phyloP scores from a whole-genome alignment of 2,113 vertebrate genomes.

The Brachirus orientalis region DNA sequence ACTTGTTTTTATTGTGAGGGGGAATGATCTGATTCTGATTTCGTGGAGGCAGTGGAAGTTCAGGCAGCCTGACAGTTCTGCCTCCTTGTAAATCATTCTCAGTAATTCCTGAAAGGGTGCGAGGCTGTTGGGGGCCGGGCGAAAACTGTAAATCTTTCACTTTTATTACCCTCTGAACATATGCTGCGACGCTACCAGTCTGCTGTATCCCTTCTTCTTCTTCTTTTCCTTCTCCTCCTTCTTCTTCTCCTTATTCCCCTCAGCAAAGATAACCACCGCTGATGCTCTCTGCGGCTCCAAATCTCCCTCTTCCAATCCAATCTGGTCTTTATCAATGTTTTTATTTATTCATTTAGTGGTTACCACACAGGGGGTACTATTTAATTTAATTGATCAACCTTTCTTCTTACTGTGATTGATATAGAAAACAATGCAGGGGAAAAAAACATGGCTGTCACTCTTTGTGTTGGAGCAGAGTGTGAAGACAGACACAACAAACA shows the following conservation, averaged over 20 bases:
- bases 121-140: slow-evolving; percentile 94
- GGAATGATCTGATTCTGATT: slow-evolving; percentile 59
- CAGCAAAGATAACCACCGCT: slow-evolving; percentile 81
- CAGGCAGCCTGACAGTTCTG: slow-evolving; percentile 93
- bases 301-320: slow-evolving; percentile 34
- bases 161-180: slow-evolving; percentile 99
- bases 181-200: slow-evolving; percentile 92
- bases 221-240: background rate
- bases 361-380: slow-evolving; percentile 13
- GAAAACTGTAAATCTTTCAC: slow-evolving; percentile 99
- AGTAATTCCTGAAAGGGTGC: slow-evolving; percentile 99
- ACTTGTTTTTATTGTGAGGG: slow-evolving; percentile 38
- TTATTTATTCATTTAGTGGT: slow-evolving; percentile 26
- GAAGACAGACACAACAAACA: slow-evolving; percentile 67
- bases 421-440: slow-evolving; percentile 42
- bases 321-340: background rate
- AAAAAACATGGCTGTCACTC: slow-evolving; percentile 19
- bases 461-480: slow-evolving; percentile 52
- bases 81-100: slow-evolving; percentile 98
- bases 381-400: background rate
- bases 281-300: slow-evolving; percentile 72
- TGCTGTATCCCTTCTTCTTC: slow-evolving; percentile 85
- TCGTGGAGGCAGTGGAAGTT: slow-evolving; percentile 70
- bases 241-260: slow-evolving; percentile 52
- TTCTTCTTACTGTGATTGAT: background rate